These are phyloP conservation scores for Harpagus bidentatus DNA, from an alignment of 2,113 vertebrate species.

Conservation along the genomic window DNA sequence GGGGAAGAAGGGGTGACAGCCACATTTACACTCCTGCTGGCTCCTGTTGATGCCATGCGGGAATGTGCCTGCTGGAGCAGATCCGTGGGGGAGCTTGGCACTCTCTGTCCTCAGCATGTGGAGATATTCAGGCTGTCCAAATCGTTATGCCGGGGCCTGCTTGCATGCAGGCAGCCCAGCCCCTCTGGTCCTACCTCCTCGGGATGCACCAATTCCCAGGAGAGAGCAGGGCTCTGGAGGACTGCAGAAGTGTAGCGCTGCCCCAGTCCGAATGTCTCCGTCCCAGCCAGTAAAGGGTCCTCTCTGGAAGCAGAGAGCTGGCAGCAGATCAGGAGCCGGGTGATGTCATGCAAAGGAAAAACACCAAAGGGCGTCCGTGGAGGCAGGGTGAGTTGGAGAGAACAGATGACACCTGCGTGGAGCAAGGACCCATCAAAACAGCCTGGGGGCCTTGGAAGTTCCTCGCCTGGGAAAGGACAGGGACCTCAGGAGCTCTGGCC, in stretches of 20 bases:
- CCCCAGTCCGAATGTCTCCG: fast-evolving
- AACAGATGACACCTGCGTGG: not conserved
- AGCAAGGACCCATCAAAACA: not conserved
- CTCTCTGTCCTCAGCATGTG: not conserved
- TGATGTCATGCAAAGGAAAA: slow-evolving; percentile 62
- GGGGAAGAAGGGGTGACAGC: not conserved
- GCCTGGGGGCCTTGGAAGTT: not conserved
- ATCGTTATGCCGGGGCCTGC: fast-evolving
- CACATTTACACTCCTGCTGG: not conserved
- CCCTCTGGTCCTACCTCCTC: not conserved
- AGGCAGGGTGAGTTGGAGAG: not conserved
- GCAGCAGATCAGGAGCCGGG: slow-evolving; percentile 39
- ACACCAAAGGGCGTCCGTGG: slow-evolving; percentile 43
- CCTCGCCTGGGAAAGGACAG: not conserved
- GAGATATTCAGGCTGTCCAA: not conserved
- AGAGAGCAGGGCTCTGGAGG: not conserved
- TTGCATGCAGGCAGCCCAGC: not conserved
- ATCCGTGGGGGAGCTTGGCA: not conserved
- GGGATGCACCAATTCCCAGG: not conserved
- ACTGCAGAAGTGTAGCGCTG: not conserved
- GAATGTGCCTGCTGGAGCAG: not conserved
- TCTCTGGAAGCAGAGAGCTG: slow-evolving; percentile 18
- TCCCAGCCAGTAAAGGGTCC: slow-evolving; percentile 43
- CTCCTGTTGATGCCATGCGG: not conserved
- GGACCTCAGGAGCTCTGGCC: not conserved